Conservation (phyloP, 2,797 vertebrate species). For the Knipowitschia caucasica region DNA sequence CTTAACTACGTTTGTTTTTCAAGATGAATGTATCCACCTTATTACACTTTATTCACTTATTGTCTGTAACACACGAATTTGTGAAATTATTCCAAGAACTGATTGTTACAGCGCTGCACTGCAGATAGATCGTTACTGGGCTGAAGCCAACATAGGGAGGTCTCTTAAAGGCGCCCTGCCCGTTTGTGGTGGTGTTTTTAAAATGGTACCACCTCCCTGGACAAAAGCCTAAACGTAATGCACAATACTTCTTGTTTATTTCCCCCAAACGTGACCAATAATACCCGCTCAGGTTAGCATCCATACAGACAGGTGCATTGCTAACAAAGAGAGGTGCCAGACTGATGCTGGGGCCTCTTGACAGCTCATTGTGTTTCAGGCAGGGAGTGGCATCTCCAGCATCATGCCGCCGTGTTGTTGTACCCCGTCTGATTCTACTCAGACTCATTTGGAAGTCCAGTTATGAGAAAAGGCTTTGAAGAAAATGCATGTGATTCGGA, state of each 20-base stretch:
- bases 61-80: neutral
- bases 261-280: neutral
- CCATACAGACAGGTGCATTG: neutral
- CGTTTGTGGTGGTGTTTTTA: constrained; percentile 19
- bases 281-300: neutral
- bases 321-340: constrained; percentile 25
- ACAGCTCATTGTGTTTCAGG: constrained; percentile 39
- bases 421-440: constrained; percentile 16
- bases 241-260: neutral
- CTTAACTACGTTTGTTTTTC: neutral
- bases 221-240: neutral
- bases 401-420: constrained; percentile 5
- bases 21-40: neutral
- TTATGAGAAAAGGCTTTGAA: constrained; percentile 21
- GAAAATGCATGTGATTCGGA: constrained; percentile 10
- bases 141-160: constrained; percentile 44
- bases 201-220: constrained; percentile 3
- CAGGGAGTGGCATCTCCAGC: constrained; percentile 48
- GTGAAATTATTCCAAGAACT: constrained; percentile 16
- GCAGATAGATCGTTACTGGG: constrained; percentile 70
- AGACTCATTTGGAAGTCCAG: constrained; percentile 12
- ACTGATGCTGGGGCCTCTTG: constrained; percentile 18
- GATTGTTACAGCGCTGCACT: constrained; percentile 64
- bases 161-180: constrained; percentile 61
- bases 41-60: neutral